These are phyloP conservation scores for Gastracanthus pulcherrimus DNA, from an alignment of 2,888 invertebrate genomes.

Conservation along the genomic window DNA sequence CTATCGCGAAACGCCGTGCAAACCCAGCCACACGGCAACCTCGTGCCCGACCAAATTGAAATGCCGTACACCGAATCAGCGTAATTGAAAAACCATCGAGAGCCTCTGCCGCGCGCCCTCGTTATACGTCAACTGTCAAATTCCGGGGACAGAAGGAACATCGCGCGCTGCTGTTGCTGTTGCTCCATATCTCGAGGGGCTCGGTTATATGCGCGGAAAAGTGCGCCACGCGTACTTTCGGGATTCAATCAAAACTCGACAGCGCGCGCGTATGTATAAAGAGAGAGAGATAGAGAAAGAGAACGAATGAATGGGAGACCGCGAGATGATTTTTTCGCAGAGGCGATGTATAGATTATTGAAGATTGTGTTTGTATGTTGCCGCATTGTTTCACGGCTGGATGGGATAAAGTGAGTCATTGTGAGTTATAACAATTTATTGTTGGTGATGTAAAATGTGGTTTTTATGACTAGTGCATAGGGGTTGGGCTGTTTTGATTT, in stretches of 20 bases:
- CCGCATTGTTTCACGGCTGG: too few relatives aligned
- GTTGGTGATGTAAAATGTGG: too few relatives aligned
- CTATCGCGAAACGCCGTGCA: too few relatives aligned
- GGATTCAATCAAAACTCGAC: constrained; percentile 41
- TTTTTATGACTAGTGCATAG: too few relatives aligned
- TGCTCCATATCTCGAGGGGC: constrained; percentile 24
- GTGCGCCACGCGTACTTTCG: background rate
- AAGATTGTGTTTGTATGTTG: too few relatives aligned
- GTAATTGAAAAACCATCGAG: constrained; percentile 51
- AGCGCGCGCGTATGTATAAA: background rate
- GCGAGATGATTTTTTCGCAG: too few relatives aligned
- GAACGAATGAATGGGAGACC: background rate
- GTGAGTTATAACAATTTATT: too few relatives aligned
- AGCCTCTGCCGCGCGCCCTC: background rate
- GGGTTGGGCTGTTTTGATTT: too few relatives aligned
- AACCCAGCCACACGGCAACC: too few relatives aligned
- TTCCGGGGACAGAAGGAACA: constrained; percentile 14
- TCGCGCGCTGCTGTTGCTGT: background rate
- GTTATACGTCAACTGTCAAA: constrained; percentile 42
- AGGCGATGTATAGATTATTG: too few relatives aligned
- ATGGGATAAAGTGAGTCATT: too few relatives aligned
- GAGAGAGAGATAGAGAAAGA: background rate
- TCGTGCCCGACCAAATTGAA: background rate
- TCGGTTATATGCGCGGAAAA: background rate
- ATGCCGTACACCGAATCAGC: constrained; percentile 30